Conservation (phyloP, 2,888 invertebrate genomes). For the Napeogenes sylphis region DNA sequence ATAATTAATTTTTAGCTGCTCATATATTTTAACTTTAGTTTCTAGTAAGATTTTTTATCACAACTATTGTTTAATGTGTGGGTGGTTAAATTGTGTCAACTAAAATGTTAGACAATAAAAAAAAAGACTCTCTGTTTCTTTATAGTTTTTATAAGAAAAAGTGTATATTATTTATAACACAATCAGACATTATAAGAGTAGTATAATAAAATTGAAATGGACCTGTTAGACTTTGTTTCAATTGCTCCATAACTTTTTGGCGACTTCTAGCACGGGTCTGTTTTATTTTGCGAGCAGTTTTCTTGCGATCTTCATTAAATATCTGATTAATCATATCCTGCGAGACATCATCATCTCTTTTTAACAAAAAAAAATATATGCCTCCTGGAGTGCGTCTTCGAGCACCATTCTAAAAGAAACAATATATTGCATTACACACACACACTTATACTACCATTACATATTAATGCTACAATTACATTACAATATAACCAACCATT, state of each 20-base stretch:
- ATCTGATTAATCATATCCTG: slow-evolving; percentile 82
- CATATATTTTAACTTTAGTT: no score
- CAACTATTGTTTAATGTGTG: no score
- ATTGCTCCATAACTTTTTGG: slow-evolving; percentile 81
- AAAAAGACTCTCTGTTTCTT: no score
- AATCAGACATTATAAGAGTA: not conserved
- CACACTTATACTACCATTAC: no score
- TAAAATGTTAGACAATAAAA: no score
- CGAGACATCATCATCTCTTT: slow-evolving; percentile 82
- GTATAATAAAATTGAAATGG: not conserved
- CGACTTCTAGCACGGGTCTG: slow-evolving; percentile 75
- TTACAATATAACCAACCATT: slow-evolving; percentile 76
- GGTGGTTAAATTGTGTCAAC: no score
- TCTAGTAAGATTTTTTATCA: no score
- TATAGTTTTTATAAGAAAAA: no score
- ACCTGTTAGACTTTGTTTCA: slow-evolving; percentile 79
- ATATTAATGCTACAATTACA: not conserved
- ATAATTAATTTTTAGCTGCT: slow-evolving; percentile 1
- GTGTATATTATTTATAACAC: no score
- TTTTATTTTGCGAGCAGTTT: slow-evolving; percentile 74
- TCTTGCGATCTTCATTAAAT: slow-evolving; percentile 81
- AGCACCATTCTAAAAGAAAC: slow-evolving; percentile 79
- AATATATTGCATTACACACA: not conserved
- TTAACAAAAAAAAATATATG: slow-evolving; percentile 88
- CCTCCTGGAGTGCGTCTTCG: slow-evolving; percentile 92